phyloP scores from a whole-genome alignment of 2,113 vertebrate species.

The Corythornis cristatus region DNA sequence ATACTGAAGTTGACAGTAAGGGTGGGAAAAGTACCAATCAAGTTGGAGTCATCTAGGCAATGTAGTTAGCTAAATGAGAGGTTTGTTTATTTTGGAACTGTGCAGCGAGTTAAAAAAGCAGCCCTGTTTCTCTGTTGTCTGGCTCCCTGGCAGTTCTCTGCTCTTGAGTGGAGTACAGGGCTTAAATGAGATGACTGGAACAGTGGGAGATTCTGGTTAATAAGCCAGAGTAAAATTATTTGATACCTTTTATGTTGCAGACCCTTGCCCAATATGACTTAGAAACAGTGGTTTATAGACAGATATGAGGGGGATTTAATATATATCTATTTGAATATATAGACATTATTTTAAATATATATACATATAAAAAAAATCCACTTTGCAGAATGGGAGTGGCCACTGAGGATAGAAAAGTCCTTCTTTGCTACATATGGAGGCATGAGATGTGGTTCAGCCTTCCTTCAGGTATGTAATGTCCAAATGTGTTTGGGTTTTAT shows the following conservation, averaged over 20 bases:
- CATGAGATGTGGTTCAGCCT: background rate
- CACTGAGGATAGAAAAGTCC: background rate
- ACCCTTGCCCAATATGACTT: background rate
- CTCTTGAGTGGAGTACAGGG: background rate
- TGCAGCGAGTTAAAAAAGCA: background rate
- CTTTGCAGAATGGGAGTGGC: background rate
- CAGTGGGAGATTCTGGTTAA: background rate
- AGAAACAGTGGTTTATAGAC: background rate
- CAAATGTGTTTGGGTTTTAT: background rate
- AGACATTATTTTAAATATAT: background rate
- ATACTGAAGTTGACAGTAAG: constrained; percentile 1
- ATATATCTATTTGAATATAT: background rate
- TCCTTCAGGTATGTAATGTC: background rate
- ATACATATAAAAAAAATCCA: background rate
- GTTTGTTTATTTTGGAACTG: constrained; percentile 13
- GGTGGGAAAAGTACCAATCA: background rate
- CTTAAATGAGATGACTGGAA: background rate
- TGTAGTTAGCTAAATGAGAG: background rate
- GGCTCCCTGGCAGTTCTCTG: background rate
- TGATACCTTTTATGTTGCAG: background rate
- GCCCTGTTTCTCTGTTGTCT: background rate
- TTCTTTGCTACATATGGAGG: background rate
- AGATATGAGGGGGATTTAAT: background rate
- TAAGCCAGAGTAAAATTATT: background rate
- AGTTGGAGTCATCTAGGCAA: background rate